These are phyloP conservation scores for Varecia variegata DNA, from an alignment of 2,797 vertebrate genomes.

Conservation along the genomic window DNA sequence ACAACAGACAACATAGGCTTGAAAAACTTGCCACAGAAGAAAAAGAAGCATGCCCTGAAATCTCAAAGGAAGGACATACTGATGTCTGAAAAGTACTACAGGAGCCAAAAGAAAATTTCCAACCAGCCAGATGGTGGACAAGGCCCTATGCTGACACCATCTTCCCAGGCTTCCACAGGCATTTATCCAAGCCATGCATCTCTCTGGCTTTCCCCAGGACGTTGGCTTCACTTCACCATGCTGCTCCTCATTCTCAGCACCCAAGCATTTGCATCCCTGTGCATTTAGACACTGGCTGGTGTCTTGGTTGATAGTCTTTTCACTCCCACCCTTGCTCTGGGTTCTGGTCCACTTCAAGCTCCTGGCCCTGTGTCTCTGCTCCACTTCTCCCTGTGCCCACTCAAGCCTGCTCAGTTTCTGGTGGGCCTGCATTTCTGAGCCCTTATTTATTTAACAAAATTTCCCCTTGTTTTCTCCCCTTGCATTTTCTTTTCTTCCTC, in stretches of 20 bases:
- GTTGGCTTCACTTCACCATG: background rate
- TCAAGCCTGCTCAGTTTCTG: background rate
- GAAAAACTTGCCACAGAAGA: background rate
- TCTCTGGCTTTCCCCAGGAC: background rate
- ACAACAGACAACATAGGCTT: background rate
- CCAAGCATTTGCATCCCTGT: too few relatives aligned
- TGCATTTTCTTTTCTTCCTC: background rate
- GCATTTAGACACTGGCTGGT: too few relatives aligned
- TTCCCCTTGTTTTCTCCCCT: background rate
- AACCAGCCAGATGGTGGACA: background rate
- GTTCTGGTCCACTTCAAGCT: background rate
- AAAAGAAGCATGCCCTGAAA: background rate
- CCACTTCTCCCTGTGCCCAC: background rate
- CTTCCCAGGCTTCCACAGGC: background rate
- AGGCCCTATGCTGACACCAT: background rate
- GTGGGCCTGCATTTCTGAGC: background rate
- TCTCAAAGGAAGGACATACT: background rate
- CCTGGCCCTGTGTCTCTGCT: accelerated
- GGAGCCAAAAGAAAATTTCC: background rate
- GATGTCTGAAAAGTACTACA: background rate
- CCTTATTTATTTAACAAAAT: background rate
- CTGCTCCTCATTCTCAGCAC: background rate
- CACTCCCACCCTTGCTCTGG: background rate
- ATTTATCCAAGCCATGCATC: background rate
- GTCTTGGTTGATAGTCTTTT: background rate